Evolutionary conservation across 30 jellyfish, hydroid and myxozoan genomes (phyloP).

Genomic region (Cassiopea andromeda): DNA sequence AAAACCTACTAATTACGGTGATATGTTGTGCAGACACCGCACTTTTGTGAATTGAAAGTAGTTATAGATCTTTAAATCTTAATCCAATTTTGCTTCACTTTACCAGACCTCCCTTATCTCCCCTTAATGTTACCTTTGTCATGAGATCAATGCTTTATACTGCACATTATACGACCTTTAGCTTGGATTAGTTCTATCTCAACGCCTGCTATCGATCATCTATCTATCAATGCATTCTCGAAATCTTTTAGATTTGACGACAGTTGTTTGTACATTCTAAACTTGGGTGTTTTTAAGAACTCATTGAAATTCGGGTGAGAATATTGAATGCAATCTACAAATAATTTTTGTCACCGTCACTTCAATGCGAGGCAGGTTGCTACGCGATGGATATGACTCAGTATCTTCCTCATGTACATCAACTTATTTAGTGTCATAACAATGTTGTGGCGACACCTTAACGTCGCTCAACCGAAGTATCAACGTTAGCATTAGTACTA

Average conservation of each 20-base stretch:
- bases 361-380: no score
- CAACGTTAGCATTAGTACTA: no score
- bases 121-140: conserved; percentile 52
- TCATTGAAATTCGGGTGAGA: not conserved
- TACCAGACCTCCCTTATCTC: conserved; percentile 27
- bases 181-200: conserved; percentile 14
- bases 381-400: no score
- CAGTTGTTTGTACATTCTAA: not conserved
- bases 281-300: not conserved
- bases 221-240: not conserved
- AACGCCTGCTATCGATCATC: conserved; percentile 23
- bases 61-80: not conserved
- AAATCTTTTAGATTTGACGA: not conserved
- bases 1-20: conserved; percentile 56
- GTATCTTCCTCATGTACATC: no score
- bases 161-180: conserved; percentile 2
- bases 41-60: conserved; percentile 23
- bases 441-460: no score
- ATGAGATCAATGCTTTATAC: conserved; percentile 8
- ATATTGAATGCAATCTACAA: no score
- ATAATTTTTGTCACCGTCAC: no score
- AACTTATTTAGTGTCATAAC: no score
- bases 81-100: conserved; percentile 32
- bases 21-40: conserved; percentile 61
- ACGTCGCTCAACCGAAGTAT: no score